Evolutionary conservation across 1,140 invertebrate genomes (phyloP).

Genomic region (Hydropsyche tenuis): DNA sequence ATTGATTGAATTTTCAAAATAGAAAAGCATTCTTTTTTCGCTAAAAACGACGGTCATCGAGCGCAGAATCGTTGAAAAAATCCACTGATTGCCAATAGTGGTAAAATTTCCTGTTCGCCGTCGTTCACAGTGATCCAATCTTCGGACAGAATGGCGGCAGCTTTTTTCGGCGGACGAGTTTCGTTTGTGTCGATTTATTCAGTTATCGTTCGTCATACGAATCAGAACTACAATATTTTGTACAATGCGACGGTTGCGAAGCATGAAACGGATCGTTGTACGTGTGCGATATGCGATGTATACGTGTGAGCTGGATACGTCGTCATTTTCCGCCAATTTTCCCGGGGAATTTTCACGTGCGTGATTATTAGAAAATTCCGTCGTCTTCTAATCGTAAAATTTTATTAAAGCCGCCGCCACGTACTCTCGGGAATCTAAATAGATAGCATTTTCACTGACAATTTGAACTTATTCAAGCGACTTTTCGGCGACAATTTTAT

Average conservation of each 20-base stretch:
- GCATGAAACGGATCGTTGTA: not conserved
- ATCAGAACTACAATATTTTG: no score
- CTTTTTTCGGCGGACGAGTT: no score
- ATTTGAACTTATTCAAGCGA: no score
- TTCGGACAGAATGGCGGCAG: not conserved
- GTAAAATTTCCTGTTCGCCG: constrained; percentile 19
- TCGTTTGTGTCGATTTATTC: no score
- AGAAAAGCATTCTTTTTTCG: no score
- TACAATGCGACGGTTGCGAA: no score
- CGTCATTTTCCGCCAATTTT: constrained; percentile 20
- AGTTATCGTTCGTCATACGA: no score
- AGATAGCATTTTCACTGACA: constrained; percentile 21
- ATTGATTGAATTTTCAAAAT: no score
- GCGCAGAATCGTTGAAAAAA: no score
- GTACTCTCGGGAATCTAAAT: constrained; percentile 23
- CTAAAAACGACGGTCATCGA: no score
- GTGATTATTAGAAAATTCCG: constrained; percentile 34
- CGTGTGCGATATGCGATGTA: not conserved
- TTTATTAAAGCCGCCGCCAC: constrained; percentile 19
- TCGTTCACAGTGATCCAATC: constrained; percentile 14
- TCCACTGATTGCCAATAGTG: constrained; percentile 32
- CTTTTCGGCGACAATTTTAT: no score
- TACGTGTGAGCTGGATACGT: not conserved
- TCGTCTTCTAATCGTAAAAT: constrained; percentile 35
- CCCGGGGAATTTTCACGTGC: constrained; percentile 18